phyloP scores from a whole-genome alignment of 2,888 invertebrate species.

The Endomychus coccineus region DNA sequence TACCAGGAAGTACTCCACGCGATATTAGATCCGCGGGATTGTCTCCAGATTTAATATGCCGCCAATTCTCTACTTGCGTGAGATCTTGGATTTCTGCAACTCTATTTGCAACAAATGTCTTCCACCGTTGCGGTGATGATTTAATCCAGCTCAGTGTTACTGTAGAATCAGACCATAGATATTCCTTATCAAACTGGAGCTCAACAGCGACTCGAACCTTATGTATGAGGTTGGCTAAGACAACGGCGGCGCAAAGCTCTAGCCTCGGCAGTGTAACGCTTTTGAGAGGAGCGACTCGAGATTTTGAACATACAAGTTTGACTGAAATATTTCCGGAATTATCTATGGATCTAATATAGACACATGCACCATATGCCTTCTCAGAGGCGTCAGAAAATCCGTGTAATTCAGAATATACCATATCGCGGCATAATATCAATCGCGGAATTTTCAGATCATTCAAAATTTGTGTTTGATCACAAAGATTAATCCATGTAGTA shows the following conservation, averaged over 20 bases:
- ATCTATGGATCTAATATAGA: too few species aligned
- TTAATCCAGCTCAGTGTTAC: slow-evolving; percentile 21
- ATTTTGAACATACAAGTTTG: slow-evolving; percentile 10
- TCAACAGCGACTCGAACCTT: slow-evolving; percentile 17
- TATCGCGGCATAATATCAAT: neutral
- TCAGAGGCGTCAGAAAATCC: slow-evolving; percentile 8
- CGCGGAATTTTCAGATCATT: neutral
- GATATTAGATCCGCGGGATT: slow-evolving; percentile 23
- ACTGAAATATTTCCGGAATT: too few species aligned
- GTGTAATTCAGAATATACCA: neutral
- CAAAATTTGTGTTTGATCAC: neutral
- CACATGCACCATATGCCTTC: slow-evolving; percentile 5
- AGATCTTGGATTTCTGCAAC: slow-evolving; percentile 24
- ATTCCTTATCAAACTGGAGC: slow-evolving; percentile 5
- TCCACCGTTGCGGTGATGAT: slow-evolving; percentile 14
- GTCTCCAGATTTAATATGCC: too few species aligned
- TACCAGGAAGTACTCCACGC: slow-evolving; percentile 14
- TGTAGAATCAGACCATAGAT: slow-evolving; percentile 20
- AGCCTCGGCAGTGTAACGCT: slow-evolving; percentile 18
- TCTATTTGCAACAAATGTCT: slow-evolving; percentile 21
- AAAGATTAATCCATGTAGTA: neutral
- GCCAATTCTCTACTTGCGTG: too few species aligned
- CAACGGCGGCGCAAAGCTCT: slow-evolving; percentile 19
- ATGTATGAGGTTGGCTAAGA: slow-evolving; percentile 14
- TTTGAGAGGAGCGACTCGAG: slow-evolving; percentile 20